Base-by-base conservation (phyloP, 2,797 vertebrate genomes). In the Microctenopoma stevenorrisi region DNA sequence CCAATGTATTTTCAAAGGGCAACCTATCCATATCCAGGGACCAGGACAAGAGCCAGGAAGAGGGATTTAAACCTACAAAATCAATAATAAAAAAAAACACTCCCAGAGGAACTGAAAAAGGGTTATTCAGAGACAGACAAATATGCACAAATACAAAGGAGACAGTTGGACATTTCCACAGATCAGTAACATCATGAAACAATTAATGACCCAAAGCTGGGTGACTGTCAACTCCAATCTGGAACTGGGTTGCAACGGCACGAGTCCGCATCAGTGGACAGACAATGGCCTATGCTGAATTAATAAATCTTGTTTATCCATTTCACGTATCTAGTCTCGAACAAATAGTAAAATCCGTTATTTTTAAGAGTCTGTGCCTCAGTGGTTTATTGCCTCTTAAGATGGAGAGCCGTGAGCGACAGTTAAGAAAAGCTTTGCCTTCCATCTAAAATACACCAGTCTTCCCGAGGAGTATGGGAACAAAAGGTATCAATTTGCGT, bases 41-140 rank as follows among this genome's bases (percentile, higher is more conserved):
- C 87, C 84, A 82, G 82, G 82, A 87, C 81, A 90, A 82, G 70
- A 78, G 78, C 87, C 87, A 84, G 83, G 70, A 85, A 77, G 87
- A 66, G 74, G 86, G 84, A 70, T 88, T 79, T 83, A 84, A 87
- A 93, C 92, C 93, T 93, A 94, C 42, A 91, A 88, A 48, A 91
- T 85, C 79, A 88, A 86, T 84, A 15, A 42, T 47, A 91, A 89
- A 92, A 88, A 92, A 88, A 91, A 14, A 44, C 15, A 44, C 40
- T 16, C 9, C 37, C 40, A 42, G 59, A 51, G 65, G 64, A 83
- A 87, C 89, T 91, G 74, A 87, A 91, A 84, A 74, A 7, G 40
- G 68, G 84, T 92, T 85, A 89, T 77, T 91, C 65, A 49, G 48
- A 84, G 33, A 78, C 68, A 90, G 51, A 78, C 50, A 87, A 48